Percentiles rank a stretch among this genome's conserved stretches.
Conservation (phyloP, 1,140 invertebrate genomes). For the Ganaspis sp. region DNA sequence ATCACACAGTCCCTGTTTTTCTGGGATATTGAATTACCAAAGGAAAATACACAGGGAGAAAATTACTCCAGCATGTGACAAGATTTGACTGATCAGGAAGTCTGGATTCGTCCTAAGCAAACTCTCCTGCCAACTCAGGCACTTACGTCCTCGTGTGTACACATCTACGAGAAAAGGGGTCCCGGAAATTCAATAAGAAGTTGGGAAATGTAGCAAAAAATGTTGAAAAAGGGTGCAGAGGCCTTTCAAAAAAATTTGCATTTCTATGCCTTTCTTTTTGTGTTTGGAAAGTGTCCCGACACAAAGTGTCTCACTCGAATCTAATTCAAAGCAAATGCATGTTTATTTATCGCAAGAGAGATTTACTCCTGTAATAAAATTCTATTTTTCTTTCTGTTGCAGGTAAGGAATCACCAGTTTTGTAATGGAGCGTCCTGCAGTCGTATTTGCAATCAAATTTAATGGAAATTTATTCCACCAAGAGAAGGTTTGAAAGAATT, state of each 20-base stretch:
- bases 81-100: conserved; percentile 7
- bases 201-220: conserved; percentile 26
- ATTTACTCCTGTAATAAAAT: not conserved
- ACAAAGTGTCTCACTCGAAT: not conserved
- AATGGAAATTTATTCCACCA: not conserved
- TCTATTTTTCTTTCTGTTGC: conserved; percentile 8
- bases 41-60: not conserved
- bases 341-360: not conserved
- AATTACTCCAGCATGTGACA: not conserved
- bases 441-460: not conserved
- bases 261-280: not conserved
- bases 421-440: too few relatives aligned
- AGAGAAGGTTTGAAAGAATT: not conserved
- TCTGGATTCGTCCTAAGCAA: conserved; percentile 27
- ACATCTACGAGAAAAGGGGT: not conserved
- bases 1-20: not conserved
- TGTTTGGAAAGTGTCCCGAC: not conserved
- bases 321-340: not conserved
- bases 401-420: not conserved
- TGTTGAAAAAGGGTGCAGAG: not conserved
- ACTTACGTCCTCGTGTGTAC: not conserved
- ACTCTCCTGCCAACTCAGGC: not conserved
- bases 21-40: not conserved
- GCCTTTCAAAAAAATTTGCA: conserved; percentile 5
- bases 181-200: conserved; percentile 25